Percentiles rank a stretch among this genome's conserved stretches.
Conservation (phyloP, 2,113 vertebrate genomes). For the Ammodytes dubius region DNA sequence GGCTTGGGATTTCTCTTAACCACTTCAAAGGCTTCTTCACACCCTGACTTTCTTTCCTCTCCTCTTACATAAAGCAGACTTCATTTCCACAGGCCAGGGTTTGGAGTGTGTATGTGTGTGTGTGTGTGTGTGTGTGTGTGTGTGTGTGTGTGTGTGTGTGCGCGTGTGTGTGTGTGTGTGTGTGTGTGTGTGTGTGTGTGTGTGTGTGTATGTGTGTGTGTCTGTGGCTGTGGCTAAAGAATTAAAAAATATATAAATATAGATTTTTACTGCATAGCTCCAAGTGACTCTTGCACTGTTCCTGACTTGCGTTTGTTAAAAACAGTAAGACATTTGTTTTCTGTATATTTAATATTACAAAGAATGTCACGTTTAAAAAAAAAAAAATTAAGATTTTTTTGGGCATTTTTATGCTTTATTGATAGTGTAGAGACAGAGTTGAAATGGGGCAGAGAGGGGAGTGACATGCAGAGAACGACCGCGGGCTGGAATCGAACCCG, state of each 20-base stretch:
- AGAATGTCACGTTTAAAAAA: too few species aligned
- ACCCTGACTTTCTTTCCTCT: slow-evolving; percentile 43
- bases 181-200: slow-evolving; percentile 35
- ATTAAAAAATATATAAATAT: slow-evolving; percentile 21
- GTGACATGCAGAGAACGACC: too few species aligned
- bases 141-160: slow-evolving; percentile 33
- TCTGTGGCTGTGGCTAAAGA: slow-evolving; percentile 15
- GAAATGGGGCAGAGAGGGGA: too few species aligned
- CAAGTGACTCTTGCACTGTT: neutral
- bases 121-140: slow-evolving; percentile 34
- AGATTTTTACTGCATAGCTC: slow-evolving; percentile 19
- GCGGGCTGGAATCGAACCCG: too few species aligned
- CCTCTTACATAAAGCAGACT: slow-evolving; percentile 55
- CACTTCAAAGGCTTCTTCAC: slow-evolving; percentile 70
- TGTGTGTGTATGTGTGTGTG: slow-evolving; percentile 31
- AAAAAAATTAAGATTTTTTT: too few species aligned
- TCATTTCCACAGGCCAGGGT: slow-evolving; percentile 13
- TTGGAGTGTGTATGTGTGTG: slow-evolving; percentile 26
- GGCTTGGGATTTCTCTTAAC: slow-evolving; percentile 59
- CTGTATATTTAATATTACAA: too few species aligned
- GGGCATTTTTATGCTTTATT: too few species aligned
- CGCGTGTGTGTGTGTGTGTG: slow-evolving; percentile 34
- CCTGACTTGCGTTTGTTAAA: slow-evolving; percentile 2
- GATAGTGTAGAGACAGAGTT: too few species aligned
- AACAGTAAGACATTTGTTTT: neutral